Conservation (phyloP, 2,888 invertebrate genomes). For the Nephrotoma guestfalica region DNA sequence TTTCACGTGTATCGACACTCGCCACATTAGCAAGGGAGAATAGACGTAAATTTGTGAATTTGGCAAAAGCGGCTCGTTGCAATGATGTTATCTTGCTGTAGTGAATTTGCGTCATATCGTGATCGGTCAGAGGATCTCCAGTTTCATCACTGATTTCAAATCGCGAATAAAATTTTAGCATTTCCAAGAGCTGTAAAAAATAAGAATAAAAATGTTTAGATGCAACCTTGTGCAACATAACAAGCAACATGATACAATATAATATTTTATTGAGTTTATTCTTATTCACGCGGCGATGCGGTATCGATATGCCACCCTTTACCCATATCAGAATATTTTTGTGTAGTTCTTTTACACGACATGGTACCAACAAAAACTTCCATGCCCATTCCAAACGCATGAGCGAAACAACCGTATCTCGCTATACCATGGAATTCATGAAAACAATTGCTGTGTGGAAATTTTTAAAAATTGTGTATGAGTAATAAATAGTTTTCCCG, state of each 20-base stretch:
- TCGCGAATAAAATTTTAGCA: constrained; percentile 89
- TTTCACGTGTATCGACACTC: constrained; percentile 80
- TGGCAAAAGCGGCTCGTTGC: constrained; percentile 84
- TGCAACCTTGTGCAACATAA: neutral
- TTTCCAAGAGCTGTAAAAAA: constrained; percentile 66
- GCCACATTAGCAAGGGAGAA: constrained; percentile 91
- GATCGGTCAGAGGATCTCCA: constrained; percentile 85
- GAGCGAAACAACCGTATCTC: neutral
- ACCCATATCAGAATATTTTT: neutral
- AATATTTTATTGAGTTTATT: neutral
- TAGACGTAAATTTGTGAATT: constrained; percentile 70
- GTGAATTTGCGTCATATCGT: constrained; percentile 87
- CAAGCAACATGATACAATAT: neutral
- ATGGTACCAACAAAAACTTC: neutral
- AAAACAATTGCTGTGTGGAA: neutral
- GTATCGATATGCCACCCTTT: neutral
- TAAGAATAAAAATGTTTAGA: neutral
- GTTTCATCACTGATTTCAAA: constrained; percentile 97
- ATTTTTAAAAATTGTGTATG: neutral
- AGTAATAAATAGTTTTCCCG: neutral
- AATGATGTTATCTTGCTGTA: constrained; percentile 84
- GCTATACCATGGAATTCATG: neutral
- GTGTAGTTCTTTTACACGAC: neutral
- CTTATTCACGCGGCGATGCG: neutral
- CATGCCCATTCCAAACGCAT: neutral